Evolutionary conservation across 2,113 vertebrate genomes (phyloP).

Genomic region (Poeciliopsis prolifica): DNA sequence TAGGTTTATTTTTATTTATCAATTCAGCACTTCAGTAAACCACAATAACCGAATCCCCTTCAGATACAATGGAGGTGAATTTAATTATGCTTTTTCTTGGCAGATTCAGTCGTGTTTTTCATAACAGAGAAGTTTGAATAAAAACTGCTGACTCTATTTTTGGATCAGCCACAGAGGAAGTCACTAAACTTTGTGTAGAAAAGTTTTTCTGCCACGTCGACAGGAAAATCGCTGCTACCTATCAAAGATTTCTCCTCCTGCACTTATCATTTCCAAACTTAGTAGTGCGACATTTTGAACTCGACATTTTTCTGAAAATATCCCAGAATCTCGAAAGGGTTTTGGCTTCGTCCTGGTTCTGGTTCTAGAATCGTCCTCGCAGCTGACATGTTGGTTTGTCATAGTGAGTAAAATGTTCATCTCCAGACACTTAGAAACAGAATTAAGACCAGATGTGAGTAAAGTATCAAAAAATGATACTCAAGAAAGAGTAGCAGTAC

Average conservation of each 20-base stretch:
- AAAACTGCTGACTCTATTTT: slow-evolving; percentile 27
- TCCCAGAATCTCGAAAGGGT: not conserved
- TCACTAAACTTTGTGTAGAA: not conserved
- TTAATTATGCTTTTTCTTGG: slow-evolving; percentile 7
- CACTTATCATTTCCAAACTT: not conserved
- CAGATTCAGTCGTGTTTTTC: slow-evolving; percentile 28
- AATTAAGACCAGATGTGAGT: not conserved
- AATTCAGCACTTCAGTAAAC: not conserved
- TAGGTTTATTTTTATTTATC: not conserved
- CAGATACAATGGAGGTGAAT: not conserved
- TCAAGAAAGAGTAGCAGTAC: too few species aligned
- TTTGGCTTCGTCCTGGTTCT: not conserved
- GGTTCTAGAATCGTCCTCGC: not conserved
- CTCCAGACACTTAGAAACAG: not conserved
- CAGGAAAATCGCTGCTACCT: slow-evolving; percentile 7
- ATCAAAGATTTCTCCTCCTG: slow-evolving; percentile 7
- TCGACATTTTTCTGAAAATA: slow-evolving; percentile 7
- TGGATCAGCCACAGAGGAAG: slow-evolving; percentile 3
- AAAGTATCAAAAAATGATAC: too few species aligned
- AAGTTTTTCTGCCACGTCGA: not conserved
- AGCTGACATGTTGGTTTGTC: slow-evolving; percentile 4
- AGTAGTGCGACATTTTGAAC: not conserved
- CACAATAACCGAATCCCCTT: slow-evolving; percentile 1
- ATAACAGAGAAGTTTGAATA: not conserved
- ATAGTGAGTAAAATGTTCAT: not conserved